Evolutionary conservation across 2,113 vertebrate species (phyloP), one percentile per base, ranked within the genome.

Genomic region (Procapra przewalskii): DNA sequence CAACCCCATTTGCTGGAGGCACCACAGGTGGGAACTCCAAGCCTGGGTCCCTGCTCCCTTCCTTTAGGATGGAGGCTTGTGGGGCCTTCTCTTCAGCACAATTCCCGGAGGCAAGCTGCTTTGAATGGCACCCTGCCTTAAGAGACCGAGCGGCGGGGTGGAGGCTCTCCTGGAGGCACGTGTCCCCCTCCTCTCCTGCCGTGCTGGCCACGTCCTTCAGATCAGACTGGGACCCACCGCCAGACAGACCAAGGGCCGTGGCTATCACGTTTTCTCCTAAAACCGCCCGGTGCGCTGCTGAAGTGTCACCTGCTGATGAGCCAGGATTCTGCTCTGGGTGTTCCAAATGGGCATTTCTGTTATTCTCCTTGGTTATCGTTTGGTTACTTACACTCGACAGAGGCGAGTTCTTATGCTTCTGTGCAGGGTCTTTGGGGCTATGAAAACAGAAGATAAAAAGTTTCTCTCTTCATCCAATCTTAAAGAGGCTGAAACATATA

Each of bases 341-440:
- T 67, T 98, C 98, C 97, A 93, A 96, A 94, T 52, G 95, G 52
- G 59, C 91, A 92, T 97, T 97, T 97, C 97, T 97, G 96, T 90
- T 97, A 97, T 25, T 97, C 96, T 98, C 97, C 94, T 94, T 80
- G 82, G 83, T 93, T 88, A 87, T 52, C 75, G 88, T 93, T 91
- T 96, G 98, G 93, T 64, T 96, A 91, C 97, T 98, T 94, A 96
- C 97, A 97, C 96, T 97, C 4, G 81, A 90, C 45, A 94, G 98
- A 89, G 95, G 88, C 1, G 91, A 96, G 90, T 93, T 95, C 92
- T 95, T 96, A 96, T 95, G 96, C 92, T 98, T 97, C 97, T 95
- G 94, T n/a, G 86, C 77, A 79, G 98, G 87, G 94, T 98, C 98
- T 97, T 88, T 97, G 94, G 79, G 62, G 96, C 98, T 98, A 85